Percentiles rank a stretch among this genome's conserved stretches.
Evolutionary conservation across 1,140 invertebrate genomes (phyloP).

Genomic region (Drosophila rufa): DNA sequence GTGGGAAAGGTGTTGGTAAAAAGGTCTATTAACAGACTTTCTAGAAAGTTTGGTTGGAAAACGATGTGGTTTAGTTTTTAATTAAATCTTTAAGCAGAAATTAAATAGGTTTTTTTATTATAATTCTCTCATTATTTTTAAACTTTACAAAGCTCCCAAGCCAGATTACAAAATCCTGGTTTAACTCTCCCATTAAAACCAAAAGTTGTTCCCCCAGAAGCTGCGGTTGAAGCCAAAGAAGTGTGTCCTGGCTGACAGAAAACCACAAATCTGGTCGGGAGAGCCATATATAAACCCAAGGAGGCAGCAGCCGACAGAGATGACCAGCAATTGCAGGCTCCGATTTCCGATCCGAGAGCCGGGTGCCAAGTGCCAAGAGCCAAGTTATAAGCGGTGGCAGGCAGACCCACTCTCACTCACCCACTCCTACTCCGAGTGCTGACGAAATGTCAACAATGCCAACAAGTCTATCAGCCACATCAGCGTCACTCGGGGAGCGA

Average conservation of each 20-base stretch:
- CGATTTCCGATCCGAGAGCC: slow-evolving; percentile 35
- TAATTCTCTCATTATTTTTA: too few relatives aligned
- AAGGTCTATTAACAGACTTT: background rate
- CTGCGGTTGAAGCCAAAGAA: slow-evolving; percentile 44
- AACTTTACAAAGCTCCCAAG: slow-evolving; percentile 5
- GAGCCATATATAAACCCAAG: slow-evolving; percentile 8
- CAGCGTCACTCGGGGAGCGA: slow-evolving; percentile 47
- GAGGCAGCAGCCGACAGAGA: slow-evolving; percentile 6
- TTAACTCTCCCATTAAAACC: background rate
- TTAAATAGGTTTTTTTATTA: too few relatives aligned
- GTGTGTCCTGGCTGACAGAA: slow-evolving; percentile 32
- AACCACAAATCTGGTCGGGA: slow-evolving; percentile 42
- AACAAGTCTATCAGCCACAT: slow-evolving; percentile 74
- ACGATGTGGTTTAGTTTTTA: background rate
- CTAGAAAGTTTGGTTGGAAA: background rate
- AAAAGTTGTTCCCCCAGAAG: slow-evolving; percentile 25
- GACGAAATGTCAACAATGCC: slow-evolving; percentile 80
- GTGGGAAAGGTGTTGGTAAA: background rate
- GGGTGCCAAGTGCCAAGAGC: slow-evolving; percentile 38
- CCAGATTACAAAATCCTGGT: slow-evolving; percentile 21
- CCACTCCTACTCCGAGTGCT: slow-evolving; percentile 47
- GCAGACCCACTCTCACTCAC: slow-evolving; percentile 54
- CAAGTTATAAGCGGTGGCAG: slow-evolving; percentile 18
- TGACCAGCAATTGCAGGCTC: slow-evolving; percentile 46
- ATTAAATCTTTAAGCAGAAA: too few relatives aligned